These are phyloP conservation scores for Drosophila nigricruria DNA, from an alignment of 2,888 invertebrate genomes.

Conservation along the genomic window DNA sequence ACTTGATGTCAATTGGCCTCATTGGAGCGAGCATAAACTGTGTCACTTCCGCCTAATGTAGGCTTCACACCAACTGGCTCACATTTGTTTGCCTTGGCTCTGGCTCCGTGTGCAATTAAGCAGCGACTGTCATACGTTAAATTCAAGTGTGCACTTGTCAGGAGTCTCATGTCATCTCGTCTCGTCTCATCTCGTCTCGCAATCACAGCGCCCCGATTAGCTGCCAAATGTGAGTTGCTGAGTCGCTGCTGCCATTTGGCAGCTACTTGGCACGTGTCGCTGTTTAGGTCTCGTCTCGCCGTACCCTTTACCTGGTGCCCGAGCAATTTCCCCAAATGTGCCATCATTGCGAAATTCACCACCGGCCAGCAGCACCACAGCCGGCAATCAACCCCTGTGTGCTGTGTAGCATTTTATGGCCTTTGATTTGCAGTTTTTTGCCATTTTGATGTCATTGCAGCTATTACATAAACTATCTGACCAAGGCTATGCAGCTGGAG, in stretches of 20 bases:
- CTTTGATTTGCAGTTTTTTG: constrained; percentile 64
- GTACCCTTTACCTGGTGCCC: constrained; percentile 28
- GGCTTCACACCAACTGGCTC: constrained; percentile 6
- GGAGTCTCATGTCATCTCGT: constrained; percentile 24
- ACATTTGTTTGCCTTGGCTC: constrained; percentile 17
- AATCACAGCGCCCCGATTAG: constrained; percentile 68
- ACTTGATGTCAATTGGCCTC: constrained; percentile 59
- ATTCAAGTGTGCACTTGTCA: constrained; percentile 70
- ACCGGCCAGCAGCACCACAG: constrained; percentile 23
- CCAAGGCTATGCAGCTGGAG: constrained; percentile 91
- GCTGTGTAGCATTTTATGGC: constrained; percentile 41
- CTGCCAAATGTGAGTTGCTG: constrained; percentile 72
- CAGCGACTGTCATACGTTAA: constrained; percentile 75
- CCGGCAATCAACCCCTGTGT: constrained; percentile 53
- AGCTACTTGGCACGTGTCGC: constrained; percentile 76
- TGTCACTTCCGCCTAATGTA: constrained; percentile 67
- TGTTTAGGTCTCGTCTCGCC: constrained; percentile 48
- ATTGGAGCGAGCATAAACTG: constrained; percentile 62
- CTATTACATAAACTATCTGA: constrained; percentile 91
- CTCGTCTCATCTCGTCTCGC: constrained; percentile 11
- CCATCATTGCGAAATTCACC: constrained; percentile 55
- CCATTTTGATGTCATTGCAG: constrained; percentile 84
- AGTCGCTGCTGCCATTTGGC: constrained; percentile 69
- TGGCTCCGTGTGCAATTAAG: constrained; percentile 66
- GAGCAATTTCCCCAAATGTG: constrained; percentile 44